These are phyloP conservation scores for Carettochelys insculpta DNA, from an alignment of 2,113 vertebrate species.

Conservation along the genomic window DNA sequence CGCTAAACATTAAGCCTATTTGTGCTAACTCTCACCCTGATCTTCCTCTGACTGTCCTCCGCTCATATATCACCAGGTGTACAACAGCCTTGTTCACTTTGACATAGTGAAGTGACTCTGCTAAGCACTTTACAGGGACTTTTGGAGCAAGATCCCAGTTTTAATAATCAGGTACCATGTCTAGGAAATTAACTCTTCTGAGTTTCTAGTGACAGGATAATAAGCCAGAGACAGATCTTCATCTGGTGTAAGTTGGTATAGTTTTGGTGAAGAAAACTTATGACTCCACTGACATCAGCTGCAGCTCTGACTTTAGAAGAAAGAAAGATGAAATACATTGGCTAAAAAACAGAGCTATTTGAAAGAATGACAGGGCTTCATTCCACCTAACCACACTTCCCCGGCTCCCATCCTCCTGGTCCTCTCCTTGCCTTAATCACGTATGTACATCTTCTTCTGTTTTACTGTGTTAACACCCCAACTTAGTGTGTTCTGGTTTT, in stretches of 20 bases:
- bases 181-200: not conserved
- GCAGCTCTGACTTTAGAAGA: not conserved
- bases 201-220: not conserved
- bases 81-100: not conserved
- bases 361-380: not conserved
- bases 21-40: not conserved
- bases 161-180: not conserved
- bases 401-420: not conserved
- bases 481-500: not conserved
- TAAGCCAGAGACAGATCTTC: not conserved
- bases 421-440: not conserved
- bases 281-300: not conserved
- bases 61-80: not conserved
- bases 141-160: not conserved
- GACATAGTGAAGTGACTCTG: no score
- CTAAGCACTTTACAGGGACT: not conserved
- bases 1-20: not conserved
- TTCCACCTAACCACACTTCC: not conserved
- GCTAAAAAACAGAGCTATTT: not conserved
- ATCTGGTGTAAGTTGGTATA: accelerated
- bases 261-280: not conserved
- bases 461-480: not conserved
- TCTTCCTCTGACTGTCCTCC: not conserved
- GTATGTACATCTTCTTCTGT: not conserved
- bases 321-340: not conserved